Evolutionary conservation across 1,140 invertebrate genomes (phyloP), one percentile per base, ranked within the genome.

Genomic region (Leucophenga varia): DNA sequence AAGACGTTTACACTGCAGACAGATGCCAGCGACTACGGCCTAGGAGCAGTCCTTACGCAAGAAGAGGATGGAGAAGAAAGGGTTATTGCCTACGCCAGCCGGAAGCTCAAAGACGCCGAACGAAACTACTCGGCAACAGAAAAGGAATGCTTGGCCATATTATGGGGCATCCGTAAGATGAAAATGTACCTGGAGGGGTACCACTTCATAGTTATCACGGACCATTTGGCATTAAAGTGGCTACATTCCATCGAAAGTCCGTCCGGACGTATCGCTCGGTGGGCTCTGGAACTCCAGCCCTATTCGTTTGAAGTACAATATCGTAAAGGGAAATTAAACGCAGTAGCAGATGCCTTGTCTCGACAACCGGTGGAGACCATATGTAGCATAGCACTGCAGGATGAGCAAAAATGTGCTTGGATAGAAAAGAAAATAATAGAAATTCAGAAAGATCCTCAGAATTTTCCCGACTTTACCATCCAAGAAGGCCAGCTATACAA

Each of bases 121-220:
- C 2, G 10, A 32, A 78, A 79, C 18, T 81, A 78, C 47, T 53
- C 52, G 2, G 59, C 59, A 5, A 77, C 75, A 1, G 78, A 82
- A 56, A 52, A 61, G 40, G 79, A 82, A 68, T 74, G 71, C 41
- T 50, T 81, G 22, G 77, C n/a, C n/a, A n/a, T n/a, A n/a, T n/a
- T n/a, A n/a, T n/a, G n/a, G n/a, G n/a, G n/a, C n/a, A n/a, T n/a
- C 76, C 21, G 36, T n/a, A 49, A 43, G 20, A 31, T 49, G 34
- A 4, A 36, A 10, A 20, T 13, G 8, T 49, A 49, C 31, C 20
- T 48, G 18, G 39, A 47, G 20, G 46, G 41, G 7, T 43, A 43
- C 12, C n/a, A 35, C 5, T 53, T 53, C 28, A 32, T 8, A 12
- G 35, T 48, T 2, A 32, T 47, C 3, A 43, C 51, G 6, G 51